Evolutionary conservation across 2,797 vertebrate genomes (phyloP).

Genomic region (Poecilia picta): DNA sequence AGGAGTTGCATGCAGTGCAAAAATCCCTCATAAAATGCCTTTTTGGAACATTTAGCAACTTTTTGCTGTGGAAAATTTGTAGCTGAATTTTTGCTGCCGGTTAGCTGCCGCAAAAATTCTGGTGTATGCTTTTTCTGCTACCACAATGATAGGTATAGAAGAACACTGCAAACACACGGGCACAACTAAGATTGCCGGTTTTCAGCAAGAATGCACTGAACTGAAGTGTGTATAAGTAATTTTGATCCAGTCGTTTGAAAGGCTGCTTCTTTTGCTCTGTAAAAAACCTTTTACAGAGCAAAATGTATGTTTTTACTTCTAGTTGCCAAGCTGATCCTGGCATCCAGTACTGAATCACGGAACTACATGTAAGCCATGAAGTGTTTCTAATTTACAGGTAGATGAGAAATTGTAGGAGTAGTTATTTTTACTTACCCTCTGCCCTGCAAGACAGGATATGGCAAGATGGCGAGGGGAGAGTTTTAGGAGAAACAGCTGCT

Average conservation of each 20-base stretch:
- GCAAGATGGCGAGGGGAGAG: constrained; percentile 49
- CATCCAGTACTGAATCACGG: constrained; percentile 50
- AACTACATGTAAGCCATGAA: constrained; percentile 55
- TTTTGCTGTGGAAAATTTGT: not conserved
- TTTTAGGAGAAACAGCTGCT: constrained; percentile 62
- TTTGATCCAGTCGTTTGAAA: constrained; percentile 51
- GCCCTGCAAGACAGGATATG: constrained; percentile 57
- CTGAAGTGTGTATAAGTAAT: constrained; percentile 1
- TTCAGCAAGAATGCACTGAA: not conserved
- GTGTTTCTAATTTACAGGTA: constrained; percentile 20
- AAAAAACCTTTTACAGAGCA: constrained; percentile 49
- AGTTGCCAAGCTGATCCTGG: constrained; percentile 48
- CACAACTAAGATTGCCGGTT: not conserved
- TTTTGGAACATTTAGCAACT: not conserved
- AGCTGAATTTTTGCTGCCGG: not conserved
- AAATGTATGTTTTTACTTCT: constrained; percentile 37
- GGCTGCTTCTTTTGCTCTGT: constrained; percentile 68
- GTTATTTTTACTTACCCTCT: constrained; percentile 71
- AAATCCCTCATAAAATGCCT: not conserved
- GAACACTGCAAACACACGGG: not conserved
- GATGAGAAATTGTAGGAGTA: constrained; percentile 37
- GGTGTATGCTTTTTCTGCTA: not conserved
- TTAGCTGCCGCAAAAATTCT: not conserved
- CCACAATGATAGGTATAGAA: not conserved
- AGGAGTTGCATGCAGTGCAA: not conserved